Evolutionary conservation across 2,797 vertebrate genomes (phyloP).

Genomic region (Sebastes alutus): DNA sequence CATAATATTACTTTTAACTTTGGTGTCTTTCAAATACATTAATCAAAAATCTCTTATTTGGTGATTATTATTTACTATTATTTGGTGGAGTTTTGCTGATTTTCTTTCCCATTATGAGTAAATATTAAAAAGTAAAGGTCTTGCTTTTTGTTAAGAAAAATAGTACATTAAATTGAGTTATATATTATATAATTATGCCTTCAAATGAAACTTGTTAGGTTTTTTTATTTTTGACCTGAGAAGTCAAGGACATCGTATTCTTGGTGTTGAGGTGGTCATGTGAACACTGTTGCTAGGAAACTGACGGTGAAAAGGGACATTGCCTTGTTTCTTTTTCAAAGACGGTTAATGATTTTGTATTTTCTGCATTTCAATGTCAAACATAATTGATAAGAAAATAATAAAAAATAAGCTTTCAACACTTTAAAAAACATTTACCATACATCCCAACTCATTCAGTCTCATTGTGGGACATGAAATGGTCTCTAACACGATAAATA

Average conservation of each 20-base stretch:
- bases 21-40: not conserved
- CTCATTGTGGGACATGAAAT: not conserved
- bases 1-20: not conserved
- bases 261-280: not conserved
- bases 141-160: not conserved
- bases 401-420: not conserved
- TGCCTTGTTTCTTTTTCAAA: not conserved
- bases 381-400: not conserved
- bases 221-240: not conserved
- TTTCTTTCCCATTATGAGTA: not conserved
- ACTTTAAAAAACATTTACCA: not conserved
- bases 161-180: not conserved
- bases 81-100: not conserved
- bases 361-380: not conserved
- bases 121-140: not conserved
- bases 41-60: not conserved
- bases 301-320: not conserved
- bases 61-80: not conserved
- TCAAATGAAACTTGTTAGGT: not conserved
- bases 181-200: not conserved
- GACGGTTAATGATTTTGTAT: not conserved
- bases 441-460: not conserved
- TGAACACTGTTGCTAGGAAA: conserved; percentile 29
- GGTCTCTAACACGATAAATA: not conserved
- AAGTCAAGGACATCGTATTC: not conserved